Conservation (phyloP, 30 jellyfish, hydroid and myxozoan genomes). For the Calvadosia cruxmelitensis region DNA sequence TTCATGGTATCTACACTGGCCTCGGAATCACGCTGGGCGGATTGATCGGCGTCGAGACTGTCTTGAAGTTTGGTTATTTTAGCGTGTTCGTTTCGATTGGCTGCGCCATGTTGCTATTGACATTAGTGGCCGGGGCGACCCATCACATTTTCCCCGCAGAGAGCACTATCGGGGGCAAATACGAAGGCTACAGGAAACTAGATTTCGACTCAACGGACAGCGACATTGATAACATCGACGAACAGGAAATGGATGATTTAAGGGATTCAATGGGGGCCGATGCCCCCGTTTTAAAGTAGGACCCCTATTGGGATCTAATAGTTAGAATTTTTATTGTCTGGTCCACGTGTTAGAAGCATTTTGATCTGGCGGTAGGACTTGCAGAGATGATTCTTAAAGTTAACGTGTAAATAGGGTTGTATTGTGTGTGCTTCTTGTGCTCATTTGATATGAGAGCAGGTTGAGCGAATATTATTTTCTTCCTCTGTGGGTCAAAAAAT, state of each 20-base stretch:
- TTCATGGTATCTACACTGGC: constrained; percentile 72
- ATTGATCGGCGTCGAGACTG: constrained; percentile 36
- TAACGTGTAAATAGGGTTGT: too few species aligned
- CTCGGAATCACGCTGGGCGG: constrained; percentile 68
- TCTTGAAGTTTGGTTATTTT: constrained; percentile 46
- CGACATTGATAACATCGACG: background rate
- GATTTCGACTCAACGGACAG: background rate
- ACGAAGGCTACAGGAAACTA: background rate
- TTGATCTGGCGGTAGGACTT: too few species aligned
- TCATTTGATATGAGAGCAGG: too few species aligned
- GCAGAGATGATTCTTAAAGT: too few species aligned
- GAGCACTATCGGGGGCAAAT: background rate
- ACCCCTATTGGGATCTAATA: too few species aligned
- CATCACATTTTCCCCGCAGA: background rate
- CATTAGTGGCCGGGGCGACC: background rate
- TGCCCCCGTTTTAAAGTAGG: too few species aligned
- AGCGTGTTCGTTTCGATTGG: constrained; percentile 51
- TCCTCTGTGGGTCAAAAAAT: too few species aligned
- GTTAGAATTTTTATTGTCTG: too few species aligned
- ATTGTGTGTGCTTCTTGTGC: too few species aligned
- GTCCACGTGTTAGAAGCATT: too few species aligned
- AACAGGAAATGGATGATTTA: background rate
- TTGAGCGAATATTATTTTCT: too few species aligned
- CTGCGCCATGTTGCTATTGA: background rate
- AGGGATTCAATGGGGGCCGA: too few species aligned